Evolutionary conservation across 2,888 invertebrate species (phyloP), one percentile per base, ranked within the genome.

Genomic region (Drosophila vallismaia): DNA sequence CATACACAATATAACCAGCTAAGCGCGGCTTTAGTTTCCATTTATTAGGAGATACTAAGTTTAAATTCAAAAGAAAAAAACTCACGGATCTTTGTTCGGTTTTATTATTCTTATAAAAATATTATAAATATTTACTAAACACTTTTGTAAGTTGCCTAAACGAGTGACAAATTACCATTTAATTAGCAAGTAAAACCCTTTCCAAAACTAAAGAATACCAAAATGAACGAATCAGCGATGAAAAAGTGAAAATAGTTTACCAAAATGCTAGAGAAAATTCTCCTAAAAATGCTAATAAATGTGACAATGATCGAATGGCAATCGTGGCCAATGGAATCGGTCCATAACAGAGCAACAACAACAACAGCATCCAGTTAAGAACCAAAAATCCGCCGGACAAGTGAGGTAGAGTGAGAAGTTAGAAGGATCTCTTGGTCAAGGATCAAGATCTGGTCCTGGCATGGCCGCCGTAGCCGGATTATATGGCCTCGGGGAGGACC

Each of bases 381-480:
- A 53, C 12, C 26, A 24, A 33, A 36, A 14, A 28, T 48, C 24
- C 12, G 14, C 42, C 42, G 4, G 24, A 14, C 31, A 29, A 49
- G 31, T 19, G 31, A 31, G 49, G 31, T 14, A 7, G 10, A 49
- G 49, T 49, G 33, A 9, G 3, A 4, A 36, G 36, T 36, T 36
- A 0, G n/a, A 5, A n/a, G 36, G 36, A 36, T 36, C 36, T 36
- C 6, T 36, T 5, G 36, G n/a, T 33, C n/a, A 24, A n/a, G 10
- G 9, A 44, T 38, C 29, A 10, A 19, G 10, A 51, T 7, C 45
- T 55, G 45, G 31, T 38, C 48, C 48, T 44, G 69, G 52, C 48
- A 95, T 95, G 95, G 95, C 95, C 89, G 95, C 95, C 79, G 95
- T 95, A 90, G 95, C 95, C 87, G 95, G 95, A 89, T 94, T 95